Evolutionary conservation across 2,113 vertebrate genomes (phyloP).

Genomic region (Ibidorhyncha struthersii): DNA sequence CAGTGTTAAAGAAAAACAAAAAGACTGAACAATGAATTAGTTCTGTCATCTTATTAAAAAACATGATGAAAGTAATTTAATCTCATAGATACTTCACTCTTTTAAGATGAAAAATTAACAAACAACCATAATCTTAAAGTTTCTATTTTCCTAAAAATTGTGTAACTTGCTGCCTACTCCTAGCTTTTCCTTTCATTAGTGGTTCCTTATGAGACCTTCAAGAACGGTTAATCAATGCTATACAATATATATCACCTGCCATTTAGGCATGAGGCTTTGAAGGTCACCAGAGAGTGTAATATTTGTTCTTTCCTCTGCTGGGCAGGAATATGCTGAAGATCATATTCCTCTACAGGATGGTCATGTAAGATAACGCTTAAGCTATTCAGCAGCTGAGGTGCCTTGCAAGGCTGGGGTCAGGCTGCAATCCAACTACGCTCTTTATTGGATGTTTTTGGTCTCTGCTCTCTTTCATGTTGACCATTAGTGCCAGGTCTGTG

Average conservation of each 20-base stretch:
- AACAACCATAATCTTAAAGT: not conserved
- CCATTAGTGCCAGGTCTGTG: not conserved
- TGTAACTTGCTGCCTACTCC: not conserved
- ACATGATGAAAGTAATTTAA: not conserved
- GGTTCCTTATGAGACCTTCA: not conserved
- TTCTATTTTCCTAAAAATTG: not conserved
- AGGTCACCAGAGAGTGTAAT: not conserved
- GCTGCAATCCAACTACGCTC: not conserved
- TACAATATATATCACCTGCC: not conserved
- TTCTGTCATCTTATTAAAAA: constrained; percentile 5
- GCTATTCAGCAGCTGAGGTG: not conserved
- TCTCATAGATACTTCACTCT: not conserved
- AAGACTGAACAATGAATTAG: not conserved
- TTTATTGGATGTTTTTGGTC: not conserved
- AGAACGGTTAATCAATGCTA: not conserved
- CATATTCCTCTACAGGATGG: not conserved
- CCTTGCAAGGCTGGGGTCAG: not conserved
- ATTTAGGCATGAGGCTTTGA: not conserved
- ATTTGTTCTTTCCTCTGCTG: not conserved
- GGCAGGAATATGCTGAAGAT: not conserved
- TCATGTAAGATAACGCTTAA: not conserved
- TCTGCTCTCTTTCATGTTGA: not conserved
- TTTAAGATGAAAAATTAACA: not conserved
- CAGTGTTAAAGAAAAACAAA: not conserved
- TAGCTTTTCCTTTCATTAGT: not conserved